phyloP scores from a whole-genome alignment of 2,113 vertebrate genomes.

The Notechis scutatus region DNA sequence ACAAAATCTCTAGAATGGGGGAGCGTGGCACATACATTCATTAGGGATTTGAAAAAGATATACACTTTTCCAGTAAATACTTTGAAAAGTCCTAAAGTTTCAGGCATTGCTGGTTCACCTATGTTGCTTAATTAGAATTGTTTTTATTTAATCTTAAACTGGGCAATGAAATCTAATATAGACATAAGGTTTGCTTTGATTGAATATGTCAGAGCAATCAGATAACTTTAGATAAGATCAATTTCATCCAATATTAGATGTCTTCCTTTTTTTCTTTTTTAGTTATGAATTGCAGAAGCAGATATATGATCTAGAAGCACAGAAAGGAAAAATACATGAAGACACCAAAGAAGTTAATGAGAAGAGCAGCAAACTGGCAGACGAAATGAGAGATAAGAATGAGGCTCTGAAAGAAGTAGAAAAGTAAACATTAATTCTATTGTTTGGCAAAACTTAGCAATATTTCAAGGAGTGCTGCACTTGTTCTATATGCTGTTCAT shows the following conservation, averaged over 20 bases:
- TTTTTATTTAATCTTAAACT: background rate
- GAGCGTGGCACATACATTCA: background rate
- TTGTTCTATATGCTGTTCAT: background rate
- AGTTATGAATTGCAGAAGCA: conserved; percentile 87
- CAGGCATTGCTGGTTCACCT: background rate
- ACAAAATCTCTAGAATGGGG: background rate
- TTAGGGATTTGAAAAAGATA: background rate
- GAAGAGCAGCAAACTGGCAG: conserved; percentile 78
- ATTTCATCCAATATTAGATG: background rate
- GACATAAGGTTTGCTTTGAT: background rate
- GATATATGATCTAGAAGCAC: conserved; percentile 74
- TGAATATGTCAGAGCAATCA: background rate
- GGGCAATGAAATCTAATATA: background rate
- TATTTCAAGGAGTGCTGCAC: background rate
- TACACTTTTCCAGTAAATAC: background rate
- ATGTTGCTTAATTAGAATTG: background rate
- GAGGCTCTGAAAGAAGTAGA: conserved; percentile 86
- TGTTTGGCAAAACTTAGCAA: background rate
- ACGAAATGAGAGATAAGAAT: conserved; percentile 83
- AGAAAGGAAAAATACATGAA: conserved; percentile 85
- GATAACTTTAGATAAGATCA: background rate
- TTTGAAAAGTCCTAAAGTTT: background rate
- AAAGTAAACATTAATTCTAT: conserved; percentile 73
- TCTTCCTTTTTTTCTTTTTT: background rate
- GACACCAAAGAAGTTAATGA: conserved; percentile 85